Conservation (phyloP, 1,140 invertebrate genomes). For the Oncopeltus fasciatus region DNA sequence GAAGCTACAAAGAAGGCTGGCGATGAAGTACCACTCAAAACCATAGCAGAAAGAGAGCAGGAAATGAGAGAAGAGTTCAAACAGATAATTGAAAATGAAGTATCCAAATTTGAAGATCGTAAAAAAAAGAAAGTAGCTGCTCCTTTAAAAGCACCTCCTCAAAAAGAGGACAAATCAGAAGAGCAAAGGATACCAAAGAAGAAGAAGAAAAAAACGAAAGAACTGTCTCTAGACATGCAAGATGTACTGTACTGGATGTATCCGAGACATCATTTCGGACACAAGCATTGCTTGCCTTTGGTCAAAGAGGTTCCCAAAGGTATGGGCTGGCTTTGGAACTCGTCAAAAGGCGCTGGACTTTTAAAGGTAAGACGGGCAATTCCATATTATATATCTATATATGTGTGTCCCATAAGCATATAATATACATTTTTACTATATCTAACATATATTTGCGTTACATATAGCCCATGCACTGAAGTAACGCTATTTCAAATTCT, state of each 20-base stretch:
- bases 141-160: neutral
- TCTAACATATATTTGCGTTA: no score
- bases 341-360: constrained; percentile 13
- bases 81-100: neutral
- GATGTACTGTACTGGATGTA: constrained; percentile 14
- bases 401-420: no score
- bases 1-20: neutral
- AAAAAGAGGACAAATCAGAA: neutral
- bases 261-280: constrained; percentile 34
- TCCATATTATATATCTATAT: no score
- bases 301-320: constrained; percentile 33
- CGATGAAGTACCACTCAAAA: neutral
- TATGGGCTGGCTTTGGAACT: constrained; percentile 44
- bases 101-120: neutral
- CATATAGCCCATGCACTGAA: no score
- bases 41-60: neutral
- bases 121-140: neutral
- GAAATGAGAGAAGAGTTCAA: neutral
- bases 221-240: neutral
- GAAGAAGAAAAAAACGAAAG: neutral
- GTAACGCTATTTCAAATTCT: no score
- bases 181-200: neutral
- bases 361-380: neutral
- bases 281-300: constrained; percentile 33
- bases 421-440: no score